Evolutionary conservation across 2,888 invertebrate genomes (phyloP), one percentile per base, ranked within the genome.

Genomic region (Pheosia tremula): DNA sequence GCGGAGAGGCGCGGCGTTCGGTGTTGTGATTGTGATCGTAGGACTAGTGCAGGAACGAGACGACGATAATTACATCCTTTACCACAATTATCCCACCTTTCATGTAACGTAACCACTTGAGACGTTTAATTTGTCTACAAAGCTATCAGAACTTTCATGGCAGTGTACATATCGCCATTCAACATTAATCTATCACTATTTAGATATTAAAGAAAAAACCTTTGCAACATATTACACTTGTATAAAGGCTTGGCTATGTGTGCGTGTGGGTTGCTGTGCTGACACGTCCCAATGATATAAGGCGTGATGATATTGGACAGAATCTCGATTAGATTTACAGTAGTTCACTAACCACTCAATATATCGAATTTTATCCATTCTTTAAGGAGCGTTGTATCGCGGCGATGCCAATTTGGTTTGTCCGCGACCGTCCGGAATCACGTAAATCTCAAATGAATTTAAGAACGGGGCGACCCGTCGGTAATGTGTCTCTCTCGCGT

Each of bases 1-100:
- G 87, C 84, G 83, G 80, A 78, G 72, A 78, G 71, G 77, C 67
- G 82, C 71, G 71, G 71, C 75, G 76, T 83, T 84, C 78, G 84
- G 79, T 87, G 86, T 88, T 87, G 87, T 89, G 84, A 77, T 88
- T 87, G 87, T 89, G 84, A 77, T 81, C 80, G 83, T 81, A 45
- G 13, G 39, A 55, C 61, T 73, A 68, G 71, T 56, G 60, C 71
- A 69, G 71, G 64, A 67, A 64, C 65, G 72, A 74, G 65, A 69
- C 69, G 63, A 64, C 64, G 68, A 60, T 67, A 63, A 56, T 54
- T 59, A 67, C 62, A 56, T 62, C 43, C 39, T 39, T 60, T 60
- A 63, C 59, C 60, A 58, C 64, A 60, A 62, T 57, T 61, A 70
- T 64, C 64, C 70, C 70, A 66, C 67, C 64, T 69, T 50, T 56